Evolutionary conservation across 2,888 invertebrate species (phyloP), one percentile per base, ranked within the genome.

Genomic region (Blastobasis lacticolella): DNA sequence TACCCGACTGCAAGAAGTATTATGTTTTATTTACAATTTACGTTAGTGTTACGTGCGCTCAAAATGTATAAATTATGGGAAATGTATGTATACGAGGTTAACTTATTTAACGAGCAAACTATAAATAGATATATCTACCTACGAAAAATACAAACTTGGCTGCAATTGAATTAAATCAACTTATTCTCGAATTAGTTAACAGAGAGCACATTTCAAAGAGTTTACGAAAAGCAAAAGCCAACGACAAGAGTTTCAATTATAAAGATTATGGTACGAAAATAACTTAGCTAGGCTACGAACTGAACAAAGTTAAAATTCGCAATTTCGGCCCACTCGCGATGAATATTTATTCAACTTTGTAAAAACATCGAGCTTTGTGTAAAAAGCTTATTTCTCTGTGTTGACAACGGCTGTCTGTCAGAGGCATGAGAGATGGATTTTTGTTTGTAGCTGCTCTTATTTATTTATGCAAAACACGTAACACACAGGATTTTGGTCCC

Each of bases 331-430:
- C 43, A 43, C n/a, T 43, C 43, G 10, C 43, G 43, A 43, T 9
- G 43, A 9, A 43, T 5, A 43, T 5, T 9, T 10, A 43, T 10
- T 43, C 6, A 41, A 41, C 6, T 8, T 8, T 41, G 9, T 8
- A 41, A 41, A 41, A 8, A 8, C 38, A 37, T 36, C 44, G 38
- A 52, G 44, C 38, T 48, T 48, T 50, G 38, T 37, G 40, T 43
- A 43, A 46, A 49, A 54, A 49, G 38, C 49, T 51, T 49, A 37
- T n/a, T 42, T 48, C 49, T 44, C 49, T 9, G 48, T 37, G 50
- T 40, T 50, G 53, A 53, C 53, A 49, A 44, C 38, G 44, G 44
- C 10, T 49, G 43, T 51, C 23, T 23, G 23, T 23, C 51, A 48
- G 41, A 41, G 38, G 38, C 47, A 49, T 45, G 23, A 10, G 45